These are phyloP conservation scores for Herpailurus yagouaroundi DNA, from an alignment of 2,113 vertebrate species.

Conservation along the genomic window DNA sequence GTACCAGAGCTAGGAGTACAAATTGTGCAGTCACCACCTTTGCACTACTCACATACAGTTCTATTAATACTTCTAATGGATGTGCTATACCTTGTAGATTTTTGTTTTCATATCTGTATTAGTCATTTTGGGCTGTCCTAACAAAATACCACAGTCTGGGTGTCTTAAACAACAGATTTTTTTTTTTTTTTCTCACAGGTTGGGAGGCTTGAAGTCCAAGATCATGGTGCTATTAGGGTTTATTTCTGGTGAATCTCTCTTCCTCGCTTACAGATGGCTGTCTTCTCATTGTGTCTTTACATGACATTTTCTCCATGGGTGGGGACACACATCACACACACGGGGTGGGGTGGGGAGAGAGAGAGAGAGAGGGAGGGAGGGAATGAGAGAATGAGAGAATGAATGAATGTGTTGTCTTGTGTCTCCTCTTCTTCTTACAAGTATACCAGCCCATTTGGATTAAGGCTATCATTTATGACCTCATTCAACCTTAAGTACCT, in stretches of 20 bases:
- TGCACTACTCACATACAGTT: not conserved
- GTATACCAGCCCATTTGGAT: not conserved
- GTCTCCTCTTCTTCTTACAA: not conserved
- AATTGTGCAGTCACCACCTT: not conserved
- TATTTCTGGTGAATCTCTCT: not conserved
- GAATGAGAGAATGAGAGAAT: not conserved
- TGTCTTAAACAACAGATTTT: not conserved
- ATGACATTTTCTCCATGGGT: not conserved
- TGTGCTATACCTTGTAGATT: not conserved
- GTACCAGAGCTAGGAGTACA: not conserved
- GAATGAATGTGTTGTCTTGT: not conserved
- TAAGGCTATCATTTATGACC: not conserved
- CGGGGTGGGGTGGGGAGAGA: too few relatives aligned
- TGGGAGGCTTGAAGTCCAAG: not conserved
- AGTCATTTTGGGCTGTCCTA: not conserved
- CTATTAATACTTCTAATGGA: not conserved
- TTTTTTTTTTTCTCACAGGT: conserved; percentile 40
- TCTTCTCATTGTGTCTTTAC: not conserved
- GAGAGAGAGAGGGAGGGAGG: too few relatives aligned
- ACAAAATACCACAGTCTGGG: not conserved
- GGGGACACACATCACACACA: not conserved
- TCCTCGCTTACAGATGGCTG: not conserved
- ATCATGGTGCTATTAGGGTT: not conserved
- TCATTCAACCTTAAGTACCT: not conserved
- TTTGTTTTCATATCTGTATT: not conserved